These are phyloP conservation scores for Cephus nigrinus DNA, from an alignment of 2,888 invertebrate genomes.

Conservation along the genomic window DNA sequence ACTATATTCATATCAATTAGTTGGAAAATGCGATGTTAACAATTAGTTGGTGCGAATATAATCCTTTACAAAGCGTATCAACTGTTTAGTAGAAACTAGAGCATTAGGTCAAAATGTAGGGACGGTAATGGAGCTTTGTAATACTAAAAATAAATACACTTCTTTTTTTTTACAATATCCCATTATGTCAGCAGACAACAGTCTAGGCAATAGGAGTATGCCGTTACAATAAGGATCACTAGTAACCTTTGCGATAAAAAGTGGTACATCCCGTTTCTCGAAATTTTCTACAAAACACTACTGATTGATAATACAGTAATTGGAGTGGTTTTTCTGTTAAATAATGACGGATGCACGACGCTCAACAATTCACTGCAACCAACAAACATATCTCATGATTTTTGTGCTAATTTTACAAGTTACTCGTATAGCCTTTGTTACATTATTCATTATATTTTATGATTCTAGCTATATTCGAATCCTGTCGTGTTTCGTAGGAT, in stretches of 20 bases:
- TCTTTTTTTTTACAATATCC: slow-evolving; percentile 27
- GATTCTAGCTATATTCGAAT: neutral
- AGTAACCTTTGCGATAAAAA: neutral
- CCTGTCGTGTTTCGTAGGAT: neutral
- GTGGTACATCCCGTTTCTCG: neutral
- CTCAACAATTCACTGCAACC: neutral
- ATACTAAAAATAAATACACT: slow-evolving; percentile 30
- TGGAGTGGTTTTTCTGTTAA: neutral
- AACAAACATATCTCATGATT: neutral
- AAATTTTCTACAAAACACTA: neutral
- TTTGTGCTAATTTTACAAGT: neutral
- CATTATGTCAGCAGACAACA: slow-evolving; percentile 2
- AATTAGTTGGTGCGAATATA: neutral
- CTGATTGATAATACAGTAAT: neutral
- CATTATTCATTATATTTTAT: neutral
- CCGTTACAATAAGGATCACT: neutral
- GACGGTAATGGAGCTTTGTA: neutral
- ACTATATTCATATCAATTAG: neutral
- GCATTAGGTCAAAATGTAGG: neutral
- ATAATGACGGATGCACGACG: neutral
- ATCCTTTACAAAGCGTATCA: slow-evolving; percentile 5
- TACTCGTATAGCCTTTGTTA: neutral
- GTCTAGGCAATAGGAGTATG: neutral
- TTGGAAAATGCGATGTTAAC: neutral
- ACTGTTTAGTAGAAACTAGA: neutral